Evolutionary conservation across 2,888 invertebrate species (phyloP), one percentile per base, ranked within the genome.

Genomic region (Anthoptus insignis): DNA sequence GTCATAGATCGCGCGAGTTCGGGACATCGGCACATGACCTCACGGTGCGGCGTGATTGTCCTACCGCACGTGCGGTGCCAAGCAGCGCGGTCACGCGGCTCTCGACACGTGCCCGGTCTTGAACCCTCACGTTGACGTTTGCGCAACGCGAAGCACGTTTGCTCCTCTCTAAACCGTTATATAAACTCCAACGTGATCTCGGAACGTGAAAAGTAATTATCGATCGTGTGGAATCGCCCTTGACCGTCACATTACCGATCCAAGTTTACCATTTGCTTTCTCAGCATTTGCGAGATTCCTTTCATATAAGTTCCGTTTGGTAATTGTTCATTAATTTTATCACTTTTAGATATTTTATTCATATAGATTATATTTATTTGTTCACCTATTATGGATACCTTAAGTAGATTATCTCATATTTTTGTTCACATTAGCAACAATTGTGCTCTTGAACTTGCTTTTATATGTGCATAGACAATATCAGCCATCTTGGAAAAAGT

Each of bases 401-500:
- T 29, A 52, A 45, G 47, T 47, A 49, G 16, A 49, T 59, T 39
- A 21, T 32, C 21, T 45, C 45, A 16, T 45, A 45, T 42, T 52
- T 27, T 50, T 52, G 5, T 32, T 22, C 11, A 42, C 49, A 39
- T 42, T 39, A 29, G 49, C 47, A 65, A 59, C 53, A 54, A 56
- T 57, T 56, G 64, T 74, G 71, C 78, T 82, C 84, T 87, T 91
- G 91, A 91, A 89, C 90, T 88, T 87, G 79, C 76, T 81, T 81
- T 75, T 75, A 83, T 57, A 82, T 79, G 81, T 79, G 81, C 85
- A 80, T 82, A 82, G 80, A 80, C 82, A 83, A 81, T 78, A 80
- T 76, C 82, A 77, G 89, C 91, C 91, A 91, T 92, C 84, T 92
- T 91, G 88, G 89, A 89, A 93, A 92, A 91, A 91, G 91, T 87